A percentile compares a stretch with the other conserved stretches of the same genome.
Evolutionary conservation across 2,113 vertebrate species (phyloP).

Genomic region (Vulpes ferrilata): DNA sequence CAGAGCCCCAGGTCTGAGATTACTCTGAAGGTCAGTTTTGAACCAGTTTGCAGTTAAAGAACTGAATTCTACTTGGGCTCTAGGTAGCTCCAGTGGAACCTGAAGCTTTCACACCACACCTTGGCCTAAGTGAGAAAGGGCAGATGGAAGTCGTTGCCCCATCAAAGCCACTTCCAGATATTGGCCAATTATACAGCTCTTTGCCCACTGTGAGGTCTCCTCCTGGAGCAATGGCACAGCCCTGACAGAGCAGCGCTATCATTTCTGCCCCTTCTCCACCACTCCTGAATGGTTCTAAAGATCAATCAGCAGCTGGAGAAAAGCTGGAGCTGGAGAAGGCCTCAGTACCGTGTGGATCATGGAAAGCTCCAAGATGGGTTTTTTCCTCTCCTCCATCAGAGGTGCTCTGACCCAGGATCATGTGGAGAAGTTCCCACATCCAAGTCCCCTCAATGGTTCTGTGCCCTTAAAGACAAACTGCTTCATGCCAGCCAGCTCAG

Average conservation of each 20-base stretch:
- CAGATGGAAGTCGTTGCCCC: not conserved
- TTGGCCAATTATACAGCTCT: not conserved
- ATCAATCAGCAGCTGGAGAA: not conserved
- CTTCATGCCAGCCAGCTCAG: not conserved
- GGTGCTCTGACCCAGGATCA: not conserved
- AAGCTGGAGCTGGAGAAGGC: not conserved
- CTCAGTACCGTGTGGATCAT: not conserved
- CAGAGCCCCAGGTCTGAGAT: not conserved
- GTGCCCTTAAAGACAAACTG: not conserved
- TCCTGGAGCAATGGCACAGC: not conserved
- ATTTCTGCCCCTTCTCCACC: not conserved
- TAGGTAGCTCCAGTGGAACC: not conserved
- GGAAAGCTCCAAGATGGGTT: not conserved
- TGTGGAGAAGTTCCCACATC: not conserved
- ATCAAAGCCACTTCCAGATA: not conserved
- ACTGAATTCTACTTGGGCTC: not conserved
- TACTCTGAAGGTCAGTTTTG: not conserved
- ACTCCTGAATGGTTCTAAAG: slow-evolving; percentile 71
- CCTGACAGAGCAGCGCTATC: not conserved
- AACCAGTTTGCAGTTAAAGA: slow-evolving; percentile 22
- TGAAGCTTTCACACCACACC: not conserved
- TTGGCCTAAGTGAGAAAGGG: not conserved
- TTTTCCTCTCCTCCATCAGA: not conserved
- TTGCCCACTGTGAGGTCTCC: not conserved
- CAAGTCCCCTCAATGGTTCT: not conserved